Evolutionary conservation across 2,888 invertebrate genomes (phyloP).

Genomic region (Craniophora ligustri): DNA sequence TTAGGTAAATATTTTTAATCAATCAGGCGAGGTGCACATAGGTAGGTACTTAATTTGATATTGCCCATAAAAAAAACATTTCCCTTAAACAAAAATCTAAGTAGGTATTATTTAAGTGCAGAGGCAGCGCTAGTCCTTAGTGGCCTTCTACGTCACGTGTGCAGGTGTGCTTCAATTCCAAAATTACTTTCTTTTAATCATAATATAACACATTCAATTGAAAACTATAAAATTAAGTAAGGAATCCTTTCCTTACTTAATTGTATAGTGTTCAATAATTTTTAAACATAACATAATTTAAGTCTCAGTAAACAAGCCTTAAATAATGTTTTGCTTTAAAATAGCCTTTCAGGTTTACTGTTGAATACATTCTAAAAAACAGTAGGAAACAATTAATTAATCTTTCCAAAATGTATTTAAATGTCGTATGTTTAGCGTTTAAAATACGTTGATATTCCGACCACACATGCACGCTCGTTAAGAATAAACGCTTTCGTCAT

Average conservation of each 20-base stretch:
- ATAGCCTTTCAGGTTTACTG: too few species aligned
- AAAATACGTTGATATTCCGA: neutral
- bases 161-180: conserved; percentile 43
- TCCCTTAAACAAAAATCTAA: neutral
- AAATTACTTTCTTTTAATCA: conserved; percentile 46
- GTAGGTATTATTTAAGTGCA: neutral
- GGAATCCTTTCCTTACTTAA: too few species aligned
- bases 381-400: too few species aligned
- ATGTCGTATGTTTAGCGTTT: neutral
- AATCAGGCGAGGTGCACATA: too few species aligned
- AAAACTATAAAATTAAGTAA: too few species aligned
- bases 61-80: neutral
- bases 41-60: too few species aligned
- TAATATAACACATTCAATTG: conserved; percentile 29
- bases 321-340: too few species aligned
- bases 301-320: too few species aligned
- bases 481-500: neutral
- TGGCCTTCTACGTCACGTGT: conserved; percentile 36
- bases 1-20: too few species aligned
- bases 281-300: too few species aligned
- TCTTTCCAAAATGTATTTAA: neutral
- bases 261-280: too few species aligned
- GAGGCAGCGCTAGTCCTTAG: conserved; percentile 24
- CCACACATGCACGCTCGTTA: neutral
- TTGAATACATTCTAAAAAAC: too few species aligned